Percentiles rank a stretch among this genome's conserved stretches.
These are phyloP conservation scores for Rhineura floridana DNA, from an alignment of 2,113 vertebrate species.

Conservation along the genomic window DNA sequence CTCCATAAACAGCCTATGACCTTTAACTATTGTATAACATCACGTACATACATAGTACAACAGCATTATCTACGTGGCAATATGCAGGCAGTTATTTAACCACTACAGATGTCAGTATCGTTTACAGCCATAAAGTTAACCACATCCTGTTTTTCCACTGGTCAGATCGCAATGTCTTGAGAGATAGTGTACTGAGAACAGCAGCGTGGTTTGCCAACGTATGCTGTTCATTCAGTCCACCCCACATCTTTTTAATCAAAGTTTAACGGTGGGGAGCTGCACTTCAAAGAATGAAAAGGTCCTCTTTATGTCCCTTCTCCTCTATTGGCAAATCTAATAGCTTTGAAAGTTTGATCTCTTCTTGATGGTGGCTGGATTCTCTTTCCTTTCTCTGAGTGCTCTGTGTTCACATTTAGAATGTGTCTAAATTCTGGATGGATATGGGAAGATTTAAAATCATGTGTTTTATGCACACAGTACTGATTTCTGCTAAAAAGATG, in stretches of 20 bases:
- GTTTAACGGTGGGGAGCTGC: slow-evolving; percentile 39
- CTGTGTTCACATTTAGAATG: not conserved
- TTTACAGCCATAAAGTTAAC: no score
- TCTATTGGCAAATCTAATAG: slow-evolving; percentile 40
- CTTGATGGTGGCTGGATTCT: not conserved
- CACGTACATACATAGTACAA: no score
- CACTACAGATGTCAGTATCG: no score
- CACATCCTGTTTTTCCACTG: no score
- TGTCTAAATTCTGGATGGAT: slow-evolving; percentile 23
- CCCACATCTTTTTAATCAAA: slow-evolving; percentile 68
- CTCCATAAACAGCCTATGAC: no score
- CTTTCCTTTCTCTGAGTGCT: not conserved
- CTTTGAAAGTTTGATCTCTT: not conserved
- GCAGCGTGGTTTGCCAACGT: no score
- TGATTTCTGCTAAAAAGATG: not conserved
- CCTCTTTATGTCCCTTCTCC: slow-evolving; percentile 52
- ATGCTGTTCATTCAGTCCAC: no score
- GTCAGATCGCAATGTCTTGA: no score
- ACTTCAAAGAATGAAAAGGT: slow-evolving; percentile 48
- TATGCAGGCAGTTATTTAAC: no score
- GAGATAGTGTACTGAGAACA: no score
- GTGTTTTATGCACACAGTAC: not conserved
- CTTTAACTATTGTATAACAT: no score
- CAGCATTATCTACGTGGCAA: no score
- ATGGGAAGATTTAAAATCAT: not conserved